phyloP scores from a whole-genome alignment of 2,888 invertebrate species.

The Tholera decimalis region DNA sequence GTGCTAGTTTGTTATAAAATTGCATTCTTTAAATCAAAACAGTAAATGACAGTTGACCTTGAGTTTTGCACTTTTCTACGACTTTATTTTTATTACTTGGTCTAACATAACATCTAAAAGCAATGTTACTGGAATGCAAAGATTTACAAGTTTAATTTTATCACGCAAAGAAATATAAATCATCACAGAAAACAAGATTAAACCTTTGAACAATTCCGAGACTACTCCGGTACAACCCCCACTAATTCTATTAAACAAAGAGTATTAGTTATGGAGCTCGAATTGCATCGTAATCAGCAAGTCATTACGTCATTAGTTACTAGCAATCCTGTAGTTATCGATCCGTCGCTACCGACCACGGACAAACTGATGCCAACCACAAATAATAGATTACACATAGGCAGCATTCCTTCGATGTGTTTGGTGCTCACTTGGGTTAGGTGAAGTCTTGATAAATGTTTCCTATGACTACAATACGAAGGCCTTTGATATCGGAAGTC shows the following conservation, averaged over 20 bases:
- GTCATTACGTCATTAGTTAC: conserved; percentile 22
- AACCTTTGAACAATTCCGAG: conserved; percentile 1
- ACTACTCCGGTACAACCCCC: conserved; percentile 9
- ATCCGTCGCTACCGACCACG: conserved; percentile 19
- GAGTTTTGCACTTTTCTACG: too few relatives aligned
- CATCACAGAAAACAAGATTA: conserved; percentile 9
- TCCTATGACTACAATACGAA: too few relatives aligned
- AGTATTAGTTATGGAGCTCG: conserved; percentile 5
- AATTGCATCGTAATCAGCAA: conserved; percentile 7
- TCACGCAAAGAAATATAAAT: conserved; percentile 13
- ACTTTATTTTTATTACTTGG: neutral
- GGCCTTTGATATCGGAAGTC: too few relatives aligned
- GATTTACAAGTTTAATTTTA: conserved; percentile 6
- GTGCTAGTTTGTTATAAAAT: too few relatives aligned
- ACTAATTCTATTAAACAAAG: conserved; percentile 22
- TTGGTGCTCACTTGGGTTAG: too few relatives aligned
- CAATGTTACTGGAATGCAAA: neutral
- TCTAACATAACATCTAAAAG: neutral
- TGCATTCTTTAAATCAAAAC: too few relatives aligned
- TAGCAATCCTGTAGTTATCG: neutral
- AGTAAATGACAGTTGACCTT: too few relatives aligned
- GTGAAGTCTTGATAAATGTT: too few relatives aligned
- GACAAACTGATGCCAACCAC: conserved; percentile 32
- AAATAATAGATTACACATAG: conserved; percentile 37
- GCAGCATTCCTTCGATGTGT: conserved; percentile 26